A percentile compares a stretch with the other conserved stretches of the same genome.
phyloP scores from a whole-genome alignment of 2,113 vertebrate genomes.

The Dipodomys stephensi region DNA sequence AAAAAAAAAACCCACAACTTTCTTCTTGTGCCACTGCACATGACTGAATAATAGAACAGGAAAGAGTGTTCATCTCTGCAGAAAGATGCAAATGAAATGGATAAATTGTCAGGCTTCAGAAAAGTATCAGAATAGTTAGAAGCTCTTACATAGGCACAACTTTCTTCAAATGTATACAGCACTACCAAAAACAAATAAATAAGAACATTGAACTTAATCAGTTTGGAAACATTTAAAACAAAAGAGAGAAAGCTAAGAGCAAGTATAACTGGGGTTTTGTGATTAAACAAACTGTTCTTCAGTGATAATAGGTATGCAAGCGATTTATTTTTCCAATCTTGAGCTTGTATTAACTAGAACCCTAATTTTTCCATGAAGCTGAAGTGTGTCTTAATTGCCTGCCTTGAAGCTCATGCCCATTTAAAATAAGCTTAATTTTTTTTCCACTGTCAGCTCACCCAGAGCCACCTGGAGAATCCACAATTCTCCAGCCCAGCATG shows the following conservation, averaged over 20 bases:
- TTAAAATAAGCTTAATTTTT: conserved; percentile 67
- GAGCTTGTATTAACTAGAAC: conserved; percentile 66
- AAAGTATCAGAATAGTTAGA: background rate
- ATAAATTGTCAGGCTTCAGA: background rate
- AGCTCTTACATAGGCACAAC: background rate
- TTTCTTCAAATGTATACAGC: background rate
- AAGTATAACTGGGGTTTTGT: conserved; percentile 39
- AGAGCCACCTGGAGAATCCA: background rate
- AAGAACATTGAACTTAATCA: background rate
- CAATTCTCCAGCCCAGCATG: background rate
- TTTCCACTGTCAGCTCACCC: conserved; percentile 34
- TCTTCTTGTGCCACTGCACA: background rate
- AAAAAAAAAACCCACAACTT: too few relatives aligned
- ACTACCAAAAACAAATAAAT: background rate
- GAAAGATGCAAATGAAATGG: background rate
- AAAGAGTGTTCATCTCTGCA: background rate
- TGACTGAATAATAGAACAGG: conserved; percentile 3
- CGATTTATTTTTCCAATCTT: conserved; percentile 49
- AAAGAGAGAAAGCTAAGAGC: background rate
- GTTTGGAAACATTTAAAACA: background rate
- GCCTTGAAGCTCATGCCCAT: conserved; percentile 61
- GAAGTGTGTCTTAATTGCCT: conserved; percentile 71
- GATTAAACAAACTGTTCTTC: conserved; percentile 59
- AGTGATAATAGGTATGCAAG: conserved; percentile 52
- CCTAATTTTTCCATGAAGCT: conserved; percentile 65